Percentiles rank a stretch among this genome's conserved stretches.
These are phyloP conservation scores for Tokudaia muenninki DNA, from an alignment of 2,797 vertebrate species.

Conservation along the genomic window DNA sequence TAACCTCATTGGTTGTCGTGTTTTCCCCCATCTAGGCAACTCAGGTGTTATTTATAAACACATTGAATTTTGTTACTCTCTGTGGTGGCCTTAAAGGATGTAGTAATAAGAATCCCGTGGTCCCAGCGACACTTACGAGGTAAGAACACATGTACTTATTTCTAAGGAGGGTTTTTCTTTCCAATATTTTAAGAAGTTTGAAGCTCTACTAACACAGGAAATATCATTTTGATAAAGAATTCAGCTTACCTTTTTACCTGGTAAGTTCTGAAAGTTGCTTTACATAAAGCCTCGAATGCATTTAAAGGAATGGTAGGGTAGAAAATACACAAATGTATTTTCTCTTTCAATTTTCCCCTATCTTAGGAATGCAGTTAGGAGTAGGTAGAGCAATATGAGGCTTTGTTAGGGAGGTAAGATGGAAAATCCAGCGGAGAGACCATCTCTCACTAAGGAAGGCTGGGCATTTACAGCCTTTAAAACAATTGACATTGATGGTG, in stretches of 20 bases:
- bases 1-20: not conserved
- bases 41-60: conserved; percentile 95
- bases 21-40: conserved; percentile 90
- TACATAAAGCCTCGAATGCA: not conserved
- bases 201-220: not conserved
- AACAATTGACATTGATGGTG: not conserved
- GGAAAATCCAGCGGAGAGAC: not conserved
- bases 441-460: not conserved
- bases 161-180: conserved; percentile 36
- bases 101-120: conserved; percentile 90
- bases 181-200: not conserved
- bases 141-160: conserved; percentile 78
- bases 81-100: conserved; percentile 94
- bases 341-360: not conserved
- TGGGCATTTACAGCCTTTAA: not conserved
- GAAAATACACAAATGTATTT: not conserved
- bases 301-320: not conserved
- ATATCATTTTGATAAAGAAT: not conserved
- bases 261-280: conserved; percentile 33
- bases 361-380: not conserved
- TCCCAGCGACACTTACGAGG: conserved; percentile 94
- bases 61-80: conserved; percentile 92
- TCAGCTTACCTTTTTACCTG: not conserved
- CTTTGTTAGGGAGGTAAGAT: conserved; percentile 4
- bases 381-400: not conserved